phyloP scores from a whole-genome alignment of 2,797 vertebrate genomes.

The Bufotes viridis region DNA sequence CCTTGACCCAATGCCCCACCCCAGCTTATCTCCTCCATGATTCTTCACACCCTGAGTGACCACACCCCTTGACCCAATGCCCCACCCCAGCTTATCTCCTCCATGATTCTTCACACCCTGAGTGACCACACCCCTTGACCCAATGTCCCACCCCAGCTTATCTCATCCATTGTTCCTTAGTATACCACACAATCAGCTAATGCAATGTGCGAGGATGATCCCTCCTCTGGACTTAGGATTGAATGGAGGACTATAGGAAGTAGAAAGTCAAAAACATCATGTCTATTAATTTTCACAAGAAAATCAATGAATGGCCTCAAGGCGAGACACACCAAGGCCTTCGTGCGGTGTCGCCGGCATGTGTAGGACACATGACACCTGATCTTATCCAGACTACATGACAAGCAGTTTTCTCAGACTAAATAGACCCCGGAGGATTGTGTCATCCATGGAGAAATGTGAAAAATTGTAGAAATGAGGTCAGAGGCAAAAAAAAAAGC shows the following conservation, averaged over 20 bases:
- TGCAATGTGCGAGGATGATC: neutral
- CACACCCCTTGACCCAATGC: neutral
- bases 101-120: too few relatives aligned
- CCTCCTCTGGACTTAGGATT: neutral
- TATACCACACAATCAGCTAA: neutral
- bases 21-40: too few relatives aligned
- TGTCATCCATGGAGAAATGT: neutral
- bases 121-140: neutral
- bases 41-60: too few relatives aligned
- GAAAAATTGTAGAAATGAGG: neutral
- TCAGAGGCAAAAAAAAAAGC: neutral
- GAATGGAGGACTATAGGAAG: neutral
- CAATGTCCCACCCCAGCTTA: neutral
- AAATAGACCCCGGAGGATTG: neutral
- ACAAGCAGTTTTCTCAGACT: neutral
- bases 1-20: too few relatives aligned
- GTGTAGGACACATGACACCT: neutral
- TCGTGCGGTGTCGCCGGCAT: neutral
- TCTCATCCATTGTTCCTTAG: neutral
- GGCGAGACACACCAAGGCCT: neutral
- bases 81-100: neutral
- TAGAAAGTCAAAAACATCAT: neutral
- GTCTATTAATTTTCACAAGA: neutral
- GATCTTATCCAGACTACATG: neutral
- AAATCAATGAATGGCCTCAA: neutral